Percentiles rank a stretch among this genome's conserved stretches.
phyloP scores from a whole-genome alignment of 1,140 invertebrate genomes.

The Goniozus legneri region DNA sequence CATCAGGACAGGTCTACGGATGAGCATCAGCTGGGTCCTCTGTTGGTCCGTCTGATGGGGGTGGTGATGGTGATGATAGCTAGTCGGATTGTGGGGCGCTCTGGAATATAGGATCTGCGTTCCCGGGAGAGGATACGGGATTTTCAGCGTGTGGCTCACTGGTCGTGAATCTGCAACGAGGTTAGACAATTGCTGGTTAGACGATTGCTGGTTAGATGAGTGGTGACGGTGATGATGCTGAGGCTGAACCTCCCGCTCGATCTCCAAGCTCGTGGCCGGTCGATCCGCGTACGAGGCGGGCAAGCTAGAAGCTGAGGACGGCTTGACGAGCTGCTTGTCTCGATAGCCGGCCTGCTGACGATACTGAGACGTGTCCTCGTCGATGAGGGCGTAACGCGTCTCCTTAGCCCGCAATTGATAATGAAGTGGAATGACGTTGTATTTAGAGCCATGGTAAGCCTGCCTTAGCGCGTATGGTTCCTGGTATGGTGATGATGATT shows the following conservation, averaged over 20 bases:
- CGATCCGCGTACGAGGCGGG: slow-evolving; percentile 13
- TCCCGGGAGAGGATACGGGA: slow-evolving; percentile 29
- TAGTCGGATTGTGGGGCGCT: slow-evolving; percentile 26
- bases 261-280: slow-evolving; percentile 20
- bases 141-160: slow-evolving; percentile 39
- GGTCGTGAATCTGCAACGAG: slow-evolving; percentile 48
- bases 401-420: slow-evolving; percentile 23
- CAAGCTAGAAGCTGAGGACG: slow-evolving; percentile 10
- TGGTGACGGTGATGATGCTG: background rate
- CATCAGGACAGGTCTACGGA: slow-evolving; percentile 27
- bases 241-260: slow-evolving; percentile 15
- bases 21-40: slow-evolving; percentile 34
- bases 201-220: slow-evolving; percentile 22
- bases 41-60: slow-evolving; percentile 16
- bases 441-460: slow-evolving; percentile 2
- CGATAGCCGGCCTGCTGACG: slow-evolving; percentile 17
- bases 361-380: slow-evolving; percentile 26
- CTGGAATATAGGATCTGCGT: slow-evolving; percentile 35
- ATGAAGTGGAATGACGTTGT: slow-evolving; percentile 7
- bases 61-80: slow-evolving; percentile 22
- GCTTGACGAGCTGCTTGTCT: background rate
- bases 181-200: slow-evolving; percentile 47
- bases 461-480: background rate
- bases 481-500: slow-evolving; percentile 27
- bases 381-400: slow-evolving; percentile 19